phyloP scores from a whole-genome alignment of 2,888 invertebrate genomes.

The Temnothorax unifasciatus region DNA sequence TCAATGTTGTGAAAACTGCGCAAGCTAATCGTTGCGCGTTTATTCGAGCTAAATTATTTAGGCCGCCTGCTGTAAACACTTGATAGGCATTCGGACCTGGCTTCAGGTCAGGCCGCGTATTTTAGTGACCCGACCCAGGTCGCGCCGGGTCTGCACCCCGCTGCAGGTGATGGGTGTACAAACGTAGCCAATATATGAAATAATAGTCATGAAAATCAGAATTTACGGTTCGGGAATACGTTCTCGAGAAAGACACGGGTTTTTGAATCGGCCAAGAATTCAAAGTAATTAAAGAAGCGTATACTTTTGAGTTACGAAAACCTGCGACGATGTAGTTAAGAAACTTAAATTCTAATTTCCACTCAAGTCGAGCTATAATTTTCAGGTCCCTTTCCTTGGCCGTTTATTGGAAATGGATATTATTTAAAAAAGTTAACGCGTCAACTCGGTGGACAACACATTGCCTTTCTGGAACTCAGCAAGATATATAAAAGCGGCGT shows the following conservation, averaged over 20 bases:
- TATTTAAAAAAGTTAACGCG: constrained; percentile 72
- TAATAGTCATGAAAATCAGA: neutral
- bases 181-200: neutral
- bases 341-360: neutral
- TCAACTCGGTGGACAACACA: constrained; percentile 78
- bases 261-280: neutral
- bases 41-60: too few relatives aligned
- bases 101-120: too few relatives aligned
- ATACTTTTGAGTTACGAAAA: neutral
- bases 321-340: neutral
- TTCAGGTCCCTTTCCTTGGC: constrained; percentile 83
- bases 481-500: constrained; percentile 78
- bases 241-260: neutral
- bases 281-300: neutral
- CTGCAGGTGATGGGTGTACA: too few relatives aligned
- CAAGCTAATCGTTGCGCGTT: neutral
- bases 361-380: constrained; percentile 11
- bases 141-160: too few relatives aligned
- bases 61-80: too few relatives aligned
- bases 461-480: constrained; percentile 78
- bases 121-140: too few relatives aligned
- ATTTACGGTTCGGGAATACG: neutral
- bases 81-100: too few relatives aligned
- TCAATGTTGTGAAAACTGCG: neutral
- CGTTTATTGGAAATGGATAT: constrained; percentile 79